Base-by-base conservation (phyloP, 2,888 invertebrate genomes). In the Phalera bucephala region DNA sequence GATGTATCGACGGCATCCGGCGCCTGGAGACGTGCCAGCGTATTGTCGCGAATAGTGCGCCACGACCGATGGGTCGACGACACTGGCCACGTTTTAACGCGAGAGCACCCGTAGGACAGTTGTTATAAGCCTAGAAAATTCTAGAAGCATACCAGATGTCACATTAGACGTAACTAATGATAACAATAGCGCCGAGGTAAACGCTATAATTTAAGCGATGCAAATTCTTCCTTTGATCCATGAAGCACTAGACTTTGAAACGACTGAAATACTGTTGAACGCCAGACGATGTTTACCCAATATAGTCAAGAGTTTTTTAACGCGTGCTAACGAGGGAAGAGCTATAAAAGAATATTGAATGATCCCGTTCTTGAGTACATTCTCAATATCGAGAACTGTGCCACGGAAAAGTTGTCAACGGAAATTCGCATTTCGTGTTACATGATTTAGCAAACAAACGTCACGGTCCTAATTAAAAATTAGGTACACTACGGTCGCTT, bases 21-120 rank as follows among this genome's bases (percentile, higher is more conserved):
- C 72, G 75, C 70, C 78, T 85, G 85, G 85, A 80, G 56, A 36
- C 33, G 12, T 71, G 85, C 85, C 86, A 85, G 75, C 51, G 51
- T 61, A 63, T 61, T 65, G 72, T 72, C 68, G 74, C 65, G 70
- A 72, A 69, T 68, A 61, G 57, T 68, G 59, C 68, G 61, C 67
- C 64, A 56, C 48, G 75, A 78, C 78, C 72, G 79, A 59, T 72
- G 72, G 58, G 55, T 58, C 58, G 58, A 46, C 58, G 58, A 58
- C 58, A 50, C 52, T 44, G 36, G 40, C 46, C 45, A 52, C 40
- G 36, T 34, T 31, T 33, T 28, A 23, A 27, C 38, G 11, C 30
- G 25, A 23, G 33, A 40, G 36, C 35, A 37, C 36, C 31, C 3
- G 13, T 10, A 27, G 4, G 5, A 14, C 14, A 9, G 8, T 9